Percentiles rank a stretch among this genome's conserved stretches.
phyloP scores from a whole-genome alignment of 2,797 vertebrate species.

The Spizella passerina region DNA sequence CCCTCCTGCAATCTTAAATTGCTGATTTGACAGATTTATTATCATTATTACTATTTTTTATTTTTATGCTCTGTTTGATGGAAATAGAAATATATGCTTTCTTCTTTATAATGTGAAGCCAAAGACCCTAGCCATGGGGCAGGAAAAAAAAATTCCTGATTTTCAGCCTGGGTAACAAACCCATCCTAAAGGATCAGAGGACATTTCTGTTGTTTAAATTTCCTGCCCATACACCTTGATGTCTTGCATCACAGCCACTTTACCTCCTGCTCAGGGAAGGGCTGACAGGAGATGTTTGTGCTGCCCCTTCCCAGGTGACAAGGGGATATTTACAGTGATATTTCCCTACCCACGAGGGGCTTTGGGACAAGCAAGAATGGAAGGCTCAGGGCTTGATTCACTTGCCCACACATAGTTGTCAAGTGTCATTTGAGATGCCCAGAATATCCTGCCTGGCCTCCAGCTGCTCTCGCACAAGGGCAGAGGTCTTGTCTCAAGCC shows the following conservation, averaged over 20 bases:
- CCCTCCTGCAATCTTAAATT: background rate
- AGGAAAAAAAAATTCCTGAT: background rate
- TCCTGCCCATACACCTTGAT: background rate
- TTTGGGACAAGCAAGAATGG: background rate
- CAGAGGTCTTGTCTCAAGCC: slow-evolving; percentile 29
- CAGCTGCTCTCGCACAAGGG: slow-evolving; percentile 38
- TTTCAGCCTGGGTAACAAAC: background rate
- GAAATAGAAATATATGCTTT: background rate
- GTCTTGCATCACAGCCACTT: background rate
- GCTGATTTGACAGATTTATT: background rate
- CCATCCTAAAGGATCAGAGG: background rate
- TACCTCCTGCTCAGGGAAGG: background rate
- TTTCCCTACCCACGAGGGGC: background rate
- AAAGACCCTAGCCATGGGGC: background rate
- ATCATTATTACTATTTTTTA: too few relatives aligned
- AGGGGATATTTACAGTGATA: background rate
- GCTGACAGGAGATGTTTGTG: background rate
- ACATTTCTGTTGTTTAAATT: background rate
- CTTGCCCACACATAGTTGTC: background rate
- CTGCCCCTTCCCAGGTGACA: background rate
- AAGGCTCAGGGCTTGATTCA: background rate
- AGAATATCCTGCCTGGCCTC: slow-evolving; percentile 43
- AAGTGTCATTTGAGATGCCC: slow-evolving; percentile 18
- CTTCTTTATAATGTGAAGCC: background rate
- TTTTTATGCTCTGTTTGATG: background rate